Evolutionary conservation across 2,888 invertebrate species (phyloP), one percentile per base, ranked within the genome.

Genomic region (Dynastes tityus): DNA sequence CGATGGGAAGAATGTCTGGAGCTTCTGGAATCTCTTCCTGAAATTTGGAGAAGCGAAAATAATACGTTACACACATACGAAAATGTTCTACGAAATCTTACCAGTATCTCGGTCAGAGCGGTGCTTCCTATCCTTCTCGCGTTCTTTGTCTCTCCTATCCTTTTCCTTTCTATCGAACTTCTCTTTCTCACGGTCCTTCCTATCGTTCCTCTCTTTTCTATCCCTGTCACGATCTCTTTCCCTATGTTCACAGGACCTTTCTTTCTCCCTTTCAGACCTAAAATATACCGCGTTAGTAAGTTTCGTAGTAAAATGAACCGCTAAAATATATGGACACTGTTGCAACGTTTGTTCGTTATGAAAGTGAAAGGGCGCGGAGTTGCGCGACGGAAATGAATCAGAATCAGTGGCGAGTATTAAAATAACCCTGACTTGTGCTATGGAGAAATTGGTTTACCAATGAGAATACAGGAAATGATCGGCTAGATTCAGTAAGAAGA

Each of bases 41-140:
- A 53, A 80, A 80, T 16, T 16, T 55, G n/a, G n/a, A 16, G 6
- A 55, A 2, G 5, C 29, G 5, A 32, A 5, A 32, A 32, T 32
- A 32, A 32, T 32, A 32, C 32, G 5, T 32, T 32, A 2, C 32
- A 5, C 2, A 32, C 32, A 5, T 32, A 32, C 5, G 32, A 32
- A 4, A 32, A 5, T 32, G 5, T 32, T 32, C 4, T 3, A 32
- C 32, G 2, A 8, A 45, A 40, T 53, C 61, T 81, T 82, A 87
- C 87, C 86, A 67, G 85, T 82, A 79, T 87, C 87, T 71, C 87
- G 85, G 80, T 87, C 87, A 81, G 85, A 84, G 80, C 87, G 86
- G 81, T 87, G 87, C 78, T 85, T 85, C 65, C 85, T 81, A 13
- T 84, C 84, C 68, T 83, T 82, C n/a, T 83, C 83, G 4, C 81